Conservation (phyloP, 2,113 vertebrate species). For the Erpornis zantholeuca region DNA sequence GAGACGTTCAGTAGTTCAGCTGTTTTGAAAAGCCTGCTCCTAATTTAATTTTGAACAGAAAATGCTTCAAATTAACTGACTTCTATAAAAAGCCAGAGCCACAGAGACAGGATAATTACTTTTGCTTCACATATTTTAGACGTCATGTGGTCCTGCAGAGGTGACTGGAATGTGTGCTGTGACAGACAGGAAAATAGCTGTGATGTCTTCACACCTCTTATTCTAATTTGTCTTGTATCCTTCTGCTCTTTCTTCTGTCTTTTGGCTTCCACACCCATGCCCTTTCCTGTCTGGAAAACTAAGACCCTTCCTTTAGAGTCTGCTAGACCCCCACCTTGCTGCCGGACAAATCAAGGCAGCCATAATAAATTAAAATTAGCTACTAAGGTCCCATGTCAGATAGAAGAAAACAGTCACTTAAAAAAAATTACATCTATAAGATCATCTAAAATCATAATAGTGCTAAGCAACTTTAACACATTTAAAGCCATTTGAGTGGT, state of each 20-base stretch:
- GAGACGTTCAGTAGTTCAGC: background rate
- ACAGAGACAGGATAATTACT: background rate
- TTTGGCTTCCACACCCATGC: background rate
- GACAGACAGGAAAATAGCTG: background rate
- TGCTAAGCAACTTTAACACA: background rate
- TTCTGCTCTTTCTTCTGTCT: background rate
- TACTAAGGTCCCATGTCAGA: background rate
- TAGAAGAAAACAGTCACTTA: background rate
- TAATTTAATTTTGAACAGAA: constrained; percentile 44
- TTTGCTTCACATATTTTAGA: background rate
- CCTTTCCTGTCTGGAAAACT: background rate
- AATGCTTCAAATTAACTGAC: background rate
- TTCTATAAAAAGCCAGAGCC: background rate
- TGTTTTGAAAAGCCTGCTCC: background rate
- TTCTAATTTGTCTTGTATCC: background rate
- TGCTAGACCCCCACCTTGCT: background rate
- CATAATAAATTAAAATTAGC: background rate
- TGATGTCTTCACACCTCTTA: background rate
- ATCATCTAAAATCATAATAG: background rate
- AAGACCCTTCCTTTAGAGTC: background rate
- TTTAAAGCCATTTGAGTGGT: background rate
- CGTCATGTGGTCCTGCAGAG: background rate
- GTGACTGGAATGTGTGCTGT: background rate
- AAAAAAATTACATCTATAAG: background rate
- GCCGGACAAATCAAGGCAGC: background rate